Percentiles rank a stretch among this genome's conserved stretches.
phyloP scores from a whole-genome alignment of 2,888 invertebrate genomes.

The Conomelus anceps region DNA sequence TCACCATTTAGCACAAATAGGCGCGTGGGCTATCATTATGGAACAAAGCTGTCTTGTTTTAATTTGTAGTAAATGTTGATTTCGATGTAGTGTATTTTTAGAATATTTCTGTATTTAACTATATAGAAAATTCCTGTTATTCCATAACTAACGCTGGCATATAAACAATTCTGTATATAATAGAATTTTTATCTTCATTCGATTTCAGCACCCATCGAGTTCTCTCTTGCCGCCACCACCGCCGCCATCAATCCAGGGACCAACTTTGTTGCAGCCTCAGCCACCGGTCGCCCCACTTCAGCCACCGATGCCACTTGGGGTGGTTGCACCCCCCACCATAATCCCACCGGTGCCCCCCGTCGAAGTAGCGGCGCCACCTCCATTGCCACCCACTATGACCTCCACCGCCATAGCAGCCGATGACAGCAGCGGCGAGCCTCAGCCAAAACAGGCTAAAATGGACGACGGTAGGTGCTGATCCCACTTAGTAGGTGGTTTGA shows the following conservation, averaged over 20 bases:
- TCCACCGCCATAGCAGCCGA: not conserved
- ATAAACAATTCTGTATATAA: no score
- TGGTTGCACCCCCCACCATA: not conserved
- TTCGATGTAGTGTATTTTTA: no score
- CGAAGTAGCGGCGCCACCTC: not conserved
- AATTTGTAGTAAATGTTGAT: no score
- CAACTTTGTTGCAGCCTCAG: constrained; percentile 16
- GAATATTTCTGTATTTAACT: no score
- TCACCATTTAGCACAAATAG: no score
- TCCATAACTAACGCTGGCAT: no score
- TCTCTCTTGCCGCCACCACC: constrained; percentile 23
- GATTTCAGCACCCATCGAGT: constrained; percentile 16
- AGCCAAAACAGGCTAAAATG: not conserved
- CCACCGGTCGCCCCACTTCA: not conserved
- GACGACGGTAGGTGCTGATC: not conserved
- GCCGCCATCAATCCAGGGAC: constrained; percentile 11
- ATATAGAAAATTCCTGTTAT: no score
- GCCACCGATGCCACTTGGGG: not conserved
- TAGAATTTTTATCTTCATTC: not conserved
- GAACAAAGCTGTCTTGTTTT: no score
- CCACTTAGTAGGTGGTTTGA: no score
- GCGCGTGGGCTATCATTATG: no score
- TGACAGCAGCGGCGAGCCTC: not conserved
- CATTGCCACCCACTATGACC: not conserved
- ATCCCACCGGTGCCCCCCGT: not conserved